These are phyloP conservation scores for Drosophila buzzatii DNA, from an alignment of 2,888 invertebrate genomes.

Conservation along the genomic window DNA sequence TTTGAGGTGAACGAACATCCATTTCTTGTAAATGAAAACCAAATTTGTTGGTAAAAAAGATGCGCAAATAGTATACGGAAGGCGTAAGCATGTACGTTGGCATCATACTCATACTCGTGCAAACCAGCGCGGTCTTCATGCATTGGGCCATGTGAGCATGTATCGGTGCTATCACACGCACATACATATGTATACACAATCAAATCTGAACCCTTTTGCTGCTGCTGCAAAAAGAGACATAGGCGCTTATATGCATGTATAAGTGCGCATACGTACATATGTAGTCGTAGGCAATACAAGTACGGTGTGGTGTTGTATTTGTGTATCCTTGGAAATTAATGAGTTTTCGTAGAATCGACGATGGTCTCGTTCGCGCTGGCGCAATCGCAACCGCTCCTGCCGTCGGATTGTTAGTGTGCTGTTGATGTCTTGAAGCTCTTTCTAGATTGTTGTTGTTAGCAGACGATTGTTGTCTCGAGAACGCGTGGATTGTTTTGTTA, in stretches of 20 bases:
- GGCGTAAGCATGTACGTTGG: not conserved
- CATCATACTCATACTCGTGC: conserved; percentile 1
- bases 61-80: too few relatives aligned
- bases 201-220: conserved; percentile 1
- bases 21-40: not conserved
- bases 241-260: conserved; percentile 9
- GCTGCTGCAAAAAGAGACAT: conserved; percentile 3
- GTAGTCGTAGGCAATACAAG: conserved; percentile 14
- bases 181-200: not conserved
- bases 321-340: conserved; percentile 77
- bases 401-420: conserved; percentile 28
- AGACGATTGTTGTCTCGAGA: conserved; percentile 30
- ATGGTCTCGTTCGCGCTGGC: conserved; percentile 39
- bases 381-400: conserved; percentile 6
- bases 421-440: conserved; percentile 28
- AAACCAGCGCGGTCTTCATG: too few relatives aligned
- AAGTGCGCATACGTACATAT: not conserved
- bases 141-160: not conserved
- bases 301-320: conserved; percentile 31
- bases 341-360: conserved; percentile 73
- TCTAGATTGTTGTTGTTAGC: conserved; percentile 23
- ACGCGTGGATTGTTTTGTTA: conserved; percentile 54
- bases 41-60: too few relatives aligned
- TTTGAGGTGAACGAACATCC: not conserved
- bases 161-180: not conserved